These are phyloP conservation scores for Rhodeus uyekii DNA, from an alignment of 2,797 vertebrate species.

Conservation along the genomic window DNA sequence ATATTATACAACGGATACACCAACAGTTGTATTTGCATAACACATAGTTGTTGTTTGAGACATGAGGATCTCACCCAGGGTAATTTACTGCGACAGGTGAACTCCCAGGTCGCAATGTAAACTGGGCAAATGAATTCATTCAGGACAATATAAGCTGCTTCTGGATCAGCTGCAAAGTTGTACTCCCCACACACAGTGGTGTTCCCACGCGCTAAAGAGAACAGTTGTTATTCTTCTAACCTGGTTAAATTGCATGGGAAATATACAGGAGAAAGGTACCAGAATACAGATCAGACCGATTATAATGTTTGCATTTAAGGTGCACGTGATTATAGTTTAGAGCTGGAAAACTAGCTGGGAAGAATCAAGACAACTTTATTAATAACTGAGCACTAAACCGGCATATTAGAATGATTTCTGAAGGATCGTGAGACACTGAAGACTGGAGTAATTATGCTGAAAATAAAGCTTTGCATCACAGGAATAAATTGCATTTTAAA, in stretches of 20 bases:
- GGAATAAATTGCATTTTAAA: neutral
- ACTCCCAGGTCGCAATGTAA: conserved; percentile 81
- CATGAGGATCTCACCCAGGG: conserved; percentile 70
- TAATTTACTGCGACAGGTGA: conserved; percentile 75
- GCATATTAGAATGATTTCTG: neutral
- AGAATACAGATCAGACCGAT: neutral
- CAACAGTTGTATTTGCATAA: neutral
- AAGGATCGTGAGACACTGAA: neutral
- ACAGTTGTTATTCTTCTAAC: neutral
- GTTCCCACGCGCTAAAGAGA: conserved; percentile 77
- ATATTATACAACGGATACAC: neutral
- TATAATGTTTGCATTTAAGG: neutral
- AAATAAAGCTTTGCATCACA: neutral
- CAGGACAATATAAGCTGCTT: conserved; percentile 81
- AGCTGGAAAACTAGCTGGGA: no score
- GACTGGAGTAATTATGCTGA: neutral
- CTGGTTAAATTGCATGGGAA: neutral
- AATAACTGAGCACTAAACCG: neutral
- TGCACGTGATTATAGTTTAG: neutral
- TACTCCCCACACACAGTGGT: conserved; percentile 76
- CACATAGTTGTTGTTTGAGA: neutral
- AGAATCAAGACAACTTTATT: neutral
- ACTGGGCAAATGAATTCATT: conserved; percentile 77
- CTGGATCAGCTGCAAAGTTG: conserved; percentile 81
- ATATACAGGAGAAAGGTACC: no score